Percentiles rank a stretch among this genome's conserved stretches.
These are phyloP conservation scores for Misgurnus mizolepis DNA, from an alignment of 2,113 vertebrate genomes.

Conservation along the genomic window DNA sequence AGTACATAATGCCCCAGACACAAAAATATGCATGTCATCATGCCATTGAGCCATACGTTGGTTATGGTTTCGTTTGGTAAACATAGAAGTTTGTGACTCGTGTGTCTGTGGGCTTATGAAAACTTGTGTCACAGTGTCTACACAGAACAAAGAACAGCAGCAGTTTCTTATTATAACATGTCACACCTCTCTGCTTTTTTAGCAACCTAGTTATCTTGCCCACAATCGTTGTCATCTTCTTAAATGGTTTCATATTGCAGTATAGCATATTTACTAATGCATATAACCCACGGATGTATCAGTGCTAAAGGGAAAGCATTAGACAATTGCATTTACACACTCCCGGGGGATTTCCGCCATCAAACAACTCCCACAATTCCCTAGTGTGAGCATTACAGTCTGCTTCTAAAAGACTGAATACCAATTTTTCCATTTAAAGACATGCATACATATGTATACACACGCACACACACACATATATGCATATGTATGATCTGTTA, in stretches of 20 bases:
- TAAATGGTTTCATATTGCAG: neutral
- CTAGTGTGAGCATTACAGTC: conserved; percentile 13
- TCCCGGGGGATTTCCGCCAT: conserved; percentile 52
- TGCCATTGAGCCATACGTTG: too few species aligned
- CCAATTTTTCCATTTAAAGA: neutral
- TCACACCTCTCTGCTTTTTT: neutral
- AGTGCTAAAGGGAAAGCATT: conserved; percentile 41
- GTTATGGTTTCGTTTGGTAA: neutral
- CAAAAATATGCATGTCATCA: too few species aligned
- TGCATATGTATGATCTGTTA: too few species aligned
- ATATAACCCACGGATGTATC: conserved; percentile 6
- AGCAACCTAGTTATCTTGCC: neutral
- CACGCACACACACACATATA: too few species aligned
- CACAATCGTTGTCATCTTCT: neutral
- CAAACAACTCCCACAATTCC: conserved; percentile 19
- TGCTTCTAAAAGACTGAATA: conserved; percentile 24
- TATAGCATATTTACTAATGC: neutral
- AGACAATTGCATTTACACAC: conserved; percentile 37
- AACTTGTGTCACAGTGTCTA: conserved; percentile 13
- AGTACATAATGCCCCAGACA: too few species aligned
- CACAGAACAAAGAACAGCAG: conserved; percentile 38
- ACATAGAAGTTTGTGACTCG: neutral
- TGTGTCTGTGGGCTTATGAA: neutral
- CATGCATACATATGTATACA: too few species aligned
- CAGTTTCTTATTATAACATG: conserved; percentile 3